Base-by-base conservation (phyloP, 1,140 invertebrate genomes). In the Macrostomum lignano region DNA sequence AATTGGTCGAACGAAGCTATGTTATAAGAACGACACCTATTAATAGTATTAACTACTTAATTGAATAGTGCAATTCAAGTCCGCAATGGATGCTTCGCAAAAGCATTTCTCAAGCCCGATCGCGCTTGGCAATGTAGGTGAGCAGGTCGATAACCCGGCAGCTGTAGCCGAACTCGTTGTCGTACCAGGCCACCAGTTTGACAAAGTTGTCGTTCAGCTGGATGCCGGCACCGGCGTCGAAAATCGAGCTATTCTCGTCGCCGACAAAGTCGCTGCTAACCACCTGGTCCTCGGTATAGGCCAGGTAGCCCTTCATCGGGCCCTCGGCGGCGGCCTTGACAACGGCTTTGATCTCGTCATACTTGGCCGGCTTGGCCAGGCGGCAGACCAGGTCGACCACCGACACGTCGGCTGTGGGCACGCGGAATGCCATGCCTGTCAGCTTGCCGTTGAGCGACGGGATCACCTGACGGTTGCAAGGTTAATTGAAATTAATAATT, bases 361-460 rank as follows among this genome's bases (percentile, higher is more conserved):
- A 78, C 23, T 61, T 66, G 2, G 81, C 58, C n/a, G 44, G 48
- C 36, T 63, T 65, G 22, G 53, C 44, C 22, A 67, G 42, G 33
- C 52, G 43, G 40, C 47, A 51, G 10, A 86, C 94, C 36, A 96
- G 65, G 58, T 94, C 86, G n/a, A 96, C 82, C 6, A 94, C 81
- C 1, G 86, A 94, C 0, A 93, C 86, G 61, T 94, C 79, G 21
- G 78, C 67, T 17, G 73, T 70, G 6, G 88, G 88, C 0, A 96
- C 84, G 53, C 88, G 72, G 71, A 98, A 93, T 28, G 86, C 82
- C 84, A 94, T 96, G 38, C 86, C 86, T 37, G 84, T 91, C 19
- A 94, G 61, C 40, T 60, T 60, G 5, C 55, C 51, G 47, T 86
- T 75, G n/a, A 93, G 60, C 10, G 70, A 69, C 13, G 82, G 81